Evolutionary conservation across 2,113 vertebrate genomes (phyloP).

Genomic region (Lasiurus borealis): DNA sequence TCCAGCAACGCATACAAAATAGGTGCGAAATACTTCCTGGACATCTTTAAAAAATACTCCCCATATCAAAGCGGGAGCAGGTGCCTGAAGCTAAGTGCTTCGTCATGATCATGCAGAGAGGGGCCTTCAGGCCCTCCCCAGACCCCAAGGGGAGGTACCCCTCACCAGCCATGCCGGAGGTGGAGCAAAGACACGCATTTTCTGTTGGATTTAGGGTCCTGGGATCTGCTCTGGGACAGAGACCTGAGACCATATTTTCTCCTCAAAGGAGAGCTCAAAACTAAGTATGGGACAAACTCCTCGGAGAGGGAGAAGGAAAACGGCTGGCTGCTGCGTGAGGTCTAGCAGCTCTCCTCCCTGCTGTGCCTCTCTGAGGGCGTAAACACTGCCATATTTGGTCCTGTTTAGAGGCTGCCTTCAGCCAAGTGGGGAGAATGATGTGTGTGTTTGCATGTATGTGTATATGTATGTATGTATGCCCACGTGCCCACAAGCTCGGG

Average conservation of each 20-base stretch:
- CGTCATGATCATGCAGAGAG: not conserved
- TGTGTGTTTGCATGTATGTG: not conserved
- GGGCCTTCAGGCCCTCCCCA: not conserved
- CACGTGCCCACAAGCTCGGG: not conserved
- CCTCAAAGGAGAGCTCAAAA: not conserved
- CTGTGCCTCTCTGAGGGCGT: not conserved
- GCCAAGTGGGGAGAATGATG: not conserved
- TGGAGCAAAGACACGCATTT: not conserved
- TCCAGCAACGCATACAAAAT: not conserved
- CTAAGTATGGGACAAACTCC: not conserved
- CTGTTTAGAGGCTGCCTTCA: conserved; percentile 34
- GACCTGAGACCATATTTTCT: not conserved
- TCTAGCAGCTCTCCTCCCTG: too few relatives aligned
- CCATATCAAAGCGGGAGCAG: not conserved
- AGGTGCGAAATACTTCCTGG: not conserved
- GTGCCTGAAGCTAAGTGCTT: not conserved
- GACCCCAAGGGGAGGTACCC: not conserved
- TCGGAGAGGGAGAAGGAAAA: too few relatives aligned
- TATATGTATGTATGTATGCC: too few relatives aligned
- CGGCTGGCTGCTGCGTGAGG: not conserved
- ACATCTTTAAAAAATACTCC: conserved; percentile 18
- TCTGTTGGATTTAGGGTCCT: not conserved
- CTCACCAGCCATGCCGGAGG: not conserved
- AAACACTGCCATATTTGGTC: not conserved
- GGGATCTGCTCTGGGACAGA: not conserved